phyloP scores from a whole-genome alignment of 92 coral and sea anemone species.

The Epizoanthus ramosus region DNA sequence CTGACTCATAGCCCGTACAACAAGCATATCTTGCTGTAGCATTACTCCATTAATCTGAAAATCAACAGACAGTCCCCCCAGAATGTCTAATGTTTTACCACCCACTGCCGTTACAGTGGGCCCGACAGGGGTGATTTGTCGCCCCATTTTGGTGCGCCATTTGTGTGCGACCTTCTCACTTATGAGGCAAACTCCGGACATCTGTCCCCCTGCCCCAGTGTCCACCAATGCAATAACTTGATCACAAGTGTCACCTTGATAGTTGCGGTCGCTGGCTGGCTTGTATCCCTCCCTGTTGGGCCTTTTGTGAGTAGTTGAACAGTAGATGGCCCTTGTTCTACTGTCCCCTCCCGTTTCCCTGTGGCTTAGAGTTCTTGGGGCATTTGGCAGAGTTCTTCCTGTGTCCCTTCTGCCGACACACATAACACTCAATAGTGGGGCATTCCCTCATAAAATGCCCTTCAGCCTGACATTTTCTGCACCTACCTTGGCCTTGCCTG shows the following conservation, averaged over 20 bases:
- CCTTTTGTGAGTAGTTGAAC: neutral
- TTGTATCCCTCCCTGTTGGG: too few relatives aligned
- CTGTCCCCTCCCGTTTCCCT: neutral
- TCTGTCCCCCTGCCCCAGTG: neutral
- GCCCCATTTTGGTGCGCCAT: neutral
- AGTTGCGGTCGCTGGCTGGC: too few relatives aligned
- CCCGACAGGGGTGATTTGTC: neutral
- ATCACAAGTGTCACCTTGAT: too few relatives aligned
- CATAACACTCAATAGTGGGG: neutral
- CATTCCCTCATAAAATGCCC: slow-evolving; percentile 10
- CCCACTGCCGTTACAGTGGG: neutral
- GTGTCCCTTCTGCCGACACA: neutral
- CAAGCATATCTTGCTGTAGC: neutral
- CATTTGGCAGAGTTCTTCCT: neutral
- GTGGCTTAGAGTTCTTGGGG: neutral
- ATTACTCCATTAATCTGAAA: neutral
- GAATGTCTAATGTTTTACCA: neutral
- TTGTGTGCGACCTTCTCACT: neutral
- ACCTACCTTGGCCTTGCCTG: slow-evolving; percentile 1
- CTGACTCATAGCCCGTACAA: slow-evolving; percentile 25
- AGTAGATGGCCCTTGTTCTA: neutral
- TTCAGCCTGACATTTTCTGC: slow-evolving; percentile 2
- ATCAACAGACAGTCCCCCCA: neutral
- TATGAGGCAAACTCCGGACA: neutral
- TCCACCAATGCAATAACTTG: too few relatives aligned